Base-by-base conservation (phyloP, 2,797 vertebrate species). In the Pantherophis alleghaniensis region DNA sequence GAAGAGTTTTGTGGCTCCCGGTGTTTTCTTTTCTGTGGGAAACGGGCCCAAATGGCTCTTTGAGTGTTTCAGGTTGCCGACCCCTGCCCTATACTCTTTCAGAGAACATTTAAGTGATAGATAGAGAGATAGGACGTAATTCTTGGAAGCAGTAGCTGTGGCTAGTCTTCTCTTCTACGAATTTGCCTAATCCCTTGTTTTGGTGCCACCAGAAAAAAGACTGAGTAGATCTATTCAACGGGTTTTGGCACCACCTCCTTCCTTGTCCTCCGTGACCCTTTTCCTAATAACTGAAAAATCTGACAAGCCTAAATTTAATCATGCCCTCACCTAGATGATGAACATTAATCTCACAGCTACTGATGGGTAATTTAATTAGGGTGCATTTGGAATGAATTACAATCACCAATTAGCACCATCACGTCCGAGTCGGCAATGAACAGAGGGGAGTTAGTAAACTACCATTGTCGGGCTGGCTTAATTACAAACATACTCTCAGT, bases 341-440 rank as follows among this genome's bases (percentile, higher is more conserved):
- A 96, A 95, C 97, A 96, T 97, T 97, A 97, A 97, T 98, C 97
- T 97, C 93, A 0, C 93, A 95, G 96, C 96, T 91, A 95, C 96
- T 92, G 91, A 97, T 95, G 96, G 95, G 95, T 97, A 97, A 98
- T 97, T 97, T 97, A 98, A 98, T 98, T 97, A 98, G 95, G 92
- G 94, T 83, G 95, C 95, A 95, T 97, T 94, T 97, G 96, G 97
- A 97, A 97, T 97, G 97, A 97, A 97, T 97, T 97, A 97, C 97
- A 97, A 97, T 96, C 94, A 95, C 96, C 97, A 96, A 97, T 98
- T 97, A 97, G 96, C 0, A 2, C 96, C 94, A 94, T 96, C 94
- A 94, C 94, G 93, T 66, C 18, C 0, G 18, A 86, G 87, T 86
- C 93, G 95, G 93, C 94, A 92, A 95, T 0, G 5, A 96, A 92